phyloP scores from a whole-genome alignment of 30 jellyfish, hydroid and myxozoan species.

The Morbakka virulenta region DNA sequence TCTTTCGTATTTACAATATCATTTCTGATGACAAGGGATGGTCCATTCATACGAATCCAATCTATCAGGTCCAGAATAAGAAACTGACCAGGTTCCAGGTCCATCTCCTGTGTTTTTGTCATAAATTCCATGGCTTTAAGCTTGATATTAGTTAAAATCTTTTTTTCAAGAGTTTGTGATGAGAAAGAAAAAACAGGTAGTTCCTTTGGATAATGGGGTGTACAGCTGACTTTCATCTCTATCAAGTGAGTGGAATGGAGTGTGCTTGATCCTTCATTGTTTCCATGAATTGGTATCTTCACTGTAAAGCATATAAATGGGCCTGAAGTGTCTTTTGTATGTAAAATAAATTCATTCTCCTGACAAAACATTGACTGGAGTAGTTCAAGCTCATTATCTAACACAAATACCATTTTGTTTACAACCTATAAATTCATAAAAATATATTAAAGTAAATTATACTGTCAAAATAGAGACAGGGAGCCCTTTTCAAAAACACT shows the following conservation, averaged over 20 bases:
- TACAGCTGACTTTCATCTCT: background rate
- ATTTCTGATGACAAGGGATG: background rate
- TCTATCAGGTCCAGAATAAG: conserved; percentile 9
- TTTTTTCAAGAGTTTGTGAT: background rate
- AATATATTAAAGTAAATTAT: too few relatives aligned
- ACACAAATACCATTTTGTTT: too few relatives aligned
- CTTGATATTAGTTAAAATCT: background rate
- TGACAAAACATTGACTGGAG: conserved; percentile 51
- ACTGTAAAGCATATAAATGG: conserved; percentile 17
- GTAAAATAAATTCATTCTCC: conserved; percentile 49
- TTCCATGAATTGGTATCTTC: background rate
- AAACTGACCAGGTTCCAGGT: conserved; percentile 15
- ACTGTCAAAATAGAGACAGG: too few relatives aligned
- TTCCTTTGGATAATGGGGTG: conserved; percentile 11
- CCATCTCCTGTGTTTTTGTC: background rate
- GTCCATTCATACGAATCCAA: conserved; percentile 12
- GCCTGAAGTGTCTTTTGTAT: background rate
- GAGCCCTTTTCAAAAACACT: too few relatives aligned
- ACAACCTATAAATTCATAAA: too few relatives aligned
- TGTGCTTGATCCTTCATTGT: background rate
- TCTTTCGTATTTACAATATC: background rate
- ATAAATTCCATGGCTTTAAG: background rate
- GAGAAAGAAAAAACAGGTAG: conserved; percentile 11
- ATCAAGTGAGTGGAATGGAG: background rate
- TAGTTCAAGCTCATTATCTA: conserved; percentile 28